Percentiles rank a stretch among this genome's conserved stretches.
These are phyloP conservation scores for Elysia chlorotica DNA, from an alignment of 1,140 invertebrate species.

Conservation along the genomic window DNA sequence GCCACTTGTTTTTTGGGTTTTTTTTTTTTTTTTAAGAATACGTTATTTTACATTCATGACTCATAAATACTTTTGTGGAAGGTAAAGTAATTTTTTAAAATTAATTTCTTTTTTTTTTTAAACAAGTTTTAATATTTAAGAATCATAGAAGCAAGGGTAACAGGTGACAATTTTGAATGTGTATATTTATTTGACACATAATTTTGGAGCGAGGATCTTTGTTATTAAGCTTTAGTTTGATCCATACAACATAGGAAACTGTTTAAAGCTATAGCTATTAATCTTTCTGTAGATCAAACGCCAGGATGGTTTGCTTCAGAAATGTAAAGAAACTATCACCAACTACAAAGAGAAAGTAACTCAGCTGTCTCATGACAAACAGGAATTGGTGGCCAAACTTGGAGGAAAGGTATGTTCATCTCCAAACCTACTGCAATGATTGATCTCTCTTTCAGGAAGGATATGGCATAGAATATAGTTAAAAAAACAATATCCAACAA, in stretches of 20 bases:
- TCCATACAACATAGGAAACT: too few species aligned
- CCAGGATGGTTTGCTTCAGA: constrained; percentile 61
- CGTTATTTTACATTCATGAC: background rate
- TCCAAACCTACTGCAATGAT: too few species aligned
- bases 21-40: too few species aligned
- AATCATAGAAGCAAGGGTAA: background rate
- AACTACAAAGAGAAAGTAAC: constrained; percentile 61
- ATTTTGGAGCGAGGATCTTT: too few species aligned
- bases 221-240: too few species aligned
- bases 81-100: background rate
- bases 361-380: constrained; percentile 59
- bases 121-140: background rate
- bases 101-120: background rate
- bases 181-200: too few species aligned
- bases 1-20: background rate
- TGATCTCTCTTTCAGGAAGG: too few species aligned
- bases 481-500: too few species aligned
- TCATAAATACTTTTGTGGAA: background rate
- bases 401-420: too few species aligned
- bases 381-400: constrained; percentile 54
- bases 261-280: too few species aligned
- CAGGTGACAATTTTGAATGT: too few species aligned
- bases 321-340: constrained; percentile 66
- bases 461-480: too few species aligned
- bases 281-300: constrained; percentile 64